Evolutionary conservation across 2,888 invertebrate species (phyloP).

Genomic region (Cryptocephalus primarius): DNA sequence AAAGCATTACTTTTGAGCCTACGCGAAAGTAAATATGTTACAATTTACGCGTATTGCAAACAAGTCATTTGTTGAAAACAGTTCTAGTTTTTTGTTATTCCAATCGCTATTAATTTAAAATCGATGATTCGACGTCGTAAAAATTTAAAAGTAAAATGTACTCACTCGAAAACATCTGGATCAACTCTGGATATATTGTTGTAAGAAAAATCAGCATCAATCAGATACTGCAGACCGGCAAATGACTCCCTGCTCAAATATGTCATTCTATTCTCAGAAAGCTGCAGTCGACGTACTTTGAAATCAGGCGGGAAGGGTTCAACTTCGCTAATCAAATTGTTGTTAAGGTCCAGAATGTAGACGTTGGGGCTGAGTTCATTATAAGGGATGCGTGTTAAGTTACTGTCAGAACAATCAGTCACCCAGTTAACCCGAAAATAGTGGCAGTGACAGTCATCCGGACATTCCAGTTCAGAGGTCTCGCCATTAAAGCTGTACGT

Average conservation of each 20-base stretch:
- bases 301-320: constrained; percentile 55
- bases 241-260: constrained; percentile 51
- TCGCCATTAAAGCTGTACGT: constrained; percentile 45
- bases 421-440: constrained; percentile 69
- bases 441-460: constrained; percentile 64
- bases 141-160: background rate
- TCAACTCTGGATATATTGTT: constrained; percentile 54
- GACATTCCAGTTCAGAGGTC: constrained; percentile 56
- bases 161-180: constrained; percentile 55
- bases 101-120: too few species aligned
- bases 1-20: too few species aligned
- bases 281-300: constrained; percentile 56
- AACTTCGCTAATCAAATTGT: constrained; percentile 51
- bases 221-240: constrained; percentile 51
- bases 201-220: constrained; percentile 59
- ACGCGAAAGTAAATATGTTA: too few species aligned
- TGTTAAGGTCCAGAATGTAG: constrained; percentile 60
- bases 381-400: constrained; percentile 56
- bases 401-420: constrained; percentile 65
- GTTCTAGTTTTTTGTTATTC: too few species aligned
- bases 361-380: constrained; percentile 58
- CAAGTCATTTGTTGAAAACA: too few species aligned
- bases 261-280: constrained; percentile 54
- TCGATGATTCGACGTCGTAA: too few species aligned
- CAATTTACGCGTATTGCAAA: too few species aligned